Conservation (phyloP, 37 sponge, comb jelly and placozoan genomes). For the Eunapius fragilis region DNA sequence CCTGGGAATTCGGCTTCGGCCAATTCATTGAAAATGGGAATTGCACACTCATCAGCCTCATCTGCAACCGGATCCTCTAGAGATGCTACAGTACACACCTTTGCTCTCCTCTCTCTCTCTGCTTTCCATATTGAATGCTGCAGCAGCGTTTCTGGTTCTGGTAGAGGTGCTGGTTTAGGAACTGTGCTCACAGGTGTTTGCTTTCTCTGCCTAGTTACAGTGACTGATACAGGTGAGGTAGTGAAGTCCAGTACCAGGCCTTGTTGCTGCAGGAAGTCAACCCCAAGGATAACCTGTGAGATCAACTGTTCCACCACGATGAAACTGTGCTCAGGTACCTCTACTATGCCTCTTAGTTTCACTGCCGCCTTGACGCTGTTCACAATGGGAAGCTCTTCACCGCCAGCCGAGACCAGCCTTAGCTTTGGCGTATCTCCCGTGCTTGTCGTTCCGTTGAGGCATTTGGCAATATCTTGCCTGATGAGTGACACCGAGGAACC, state of each 20-base stretch:
- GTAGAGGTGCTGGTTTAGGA: neutral
- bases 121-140: neutral
- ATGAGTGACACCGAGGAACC: conserved; percentile 49
- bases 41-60: conserved; percentile 39
- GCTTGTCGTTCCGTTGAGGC: neutral
- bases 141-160: neutral
- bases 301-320: conserved; percentile 54
- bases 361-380: neutral
- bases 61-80: conserved; percentile 10
- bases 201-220: no score
- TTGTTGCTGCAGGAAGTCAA: conserved; percentile 41
- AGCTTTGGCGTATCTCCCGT: no score
- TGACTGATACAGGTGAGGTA: no score
- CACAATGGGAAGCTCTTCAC: neutral
- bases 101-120: conserved; percentile 15
- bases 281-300: conserved; percentile 46
- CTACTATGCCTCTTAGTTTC: conserved; percentile 12
- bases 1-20: conserved; percentile 20
- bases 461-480: neutral
- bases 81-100: conserved; percentile 39
- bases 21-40: conserved; percentile 21
- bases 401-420: neutral
- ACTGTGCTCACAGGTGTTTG: no score
- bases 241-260: conserved; percentile 4
- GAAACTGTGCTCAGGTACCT: conserved; percentile 46